Conservation (phyloP, 2,797 vertebrate genomes). For the Mormyrops boulengeri region DNA sequence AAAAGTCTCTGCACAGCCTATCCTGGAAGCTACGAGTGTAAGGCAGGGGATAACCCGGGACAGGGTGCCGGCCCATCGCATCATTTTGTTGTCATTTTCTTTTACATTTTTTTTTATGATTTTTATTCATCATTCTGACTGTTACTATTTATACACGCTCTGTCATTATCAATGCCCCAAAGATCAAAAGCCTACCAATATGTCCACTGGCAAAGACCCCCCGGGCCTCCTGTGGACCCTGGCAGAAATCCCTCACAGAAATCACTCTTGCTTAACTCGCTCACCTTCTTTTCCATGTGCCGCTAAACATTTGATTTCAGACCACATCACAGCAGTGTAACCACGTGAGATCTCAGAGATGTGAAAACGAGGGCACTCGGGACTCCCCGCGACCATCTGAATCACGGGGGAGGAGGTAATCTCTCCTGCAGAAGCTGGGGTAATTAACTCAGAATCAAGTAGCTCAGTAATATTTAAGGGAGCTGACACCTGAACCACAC, state of each 20-base stretch:
- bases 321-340: neutral
- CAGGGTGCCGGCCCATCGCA: neutral
- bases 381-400: neutral
- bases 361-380: neutral
- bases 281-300: neutral
- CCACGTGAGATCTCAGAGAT: neutral
- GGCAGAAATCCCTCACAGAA: neutral
- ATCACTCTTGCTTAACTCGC: neutral
- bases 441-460: neutral
- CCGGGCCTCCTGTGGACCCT: neutral
- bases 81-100: neutral
- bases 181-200: neutral
- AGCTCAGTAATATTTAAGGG: slow-evolving; percentile 8
- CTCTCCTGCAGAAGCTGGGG: neutral
- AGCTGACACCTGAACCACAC: neutral
- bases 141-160: neutral
- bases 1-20: neutral
- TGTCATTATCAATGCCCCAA: neutral
- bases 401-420: neutral
- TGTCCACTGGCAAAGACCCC: neutral
- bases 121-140: neutral
- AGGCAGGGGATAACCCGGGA: neutral
- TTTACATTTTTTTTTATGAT: neutral
- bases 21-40: neutral
- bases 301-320: neutral